Base-by-base conservation (phyloP, 2,888 invertebrate genomes). In the Xanthorhoe spadicearia region DNA sequence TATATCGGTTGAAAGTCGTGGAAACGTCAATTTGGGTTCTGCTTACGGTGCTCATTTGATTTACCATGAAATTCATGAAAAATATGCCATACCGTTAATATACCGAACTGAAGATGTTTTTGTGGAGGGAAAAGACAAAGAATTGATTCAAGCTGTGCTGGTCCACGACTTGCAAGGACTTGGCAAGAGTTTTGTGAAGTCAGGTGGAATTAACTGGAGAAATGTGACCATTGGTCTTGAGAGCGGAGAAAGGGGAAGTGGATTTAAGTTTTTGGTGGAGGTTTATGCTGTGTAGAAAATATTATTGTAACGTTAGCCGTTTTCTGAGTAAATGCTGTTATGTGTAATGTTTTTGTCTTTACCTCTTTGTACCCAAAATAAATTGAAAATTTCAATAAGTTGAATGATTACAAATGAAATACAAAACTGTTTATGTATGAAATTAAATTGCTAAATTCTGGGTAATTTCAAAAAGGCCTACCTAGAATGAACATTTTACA, bases 191-290 rank as follows among this genome's bases (percentile, higher is more conserved):
- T 76, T 73, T 8, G 73, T 82, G n/a, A 73, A 65, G 4, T 9
- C 65, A 2, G 83, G 83, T 0, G 83, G 83, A 0, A n/a, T 83
- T 7, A 80, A 80, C 0, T 35, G 55, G 3, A 66, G 55, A 2
- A 74, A 71, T 17, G 80, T 82, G 1, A 76, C 77, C 0, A 75
- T 84, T 2, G 74, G 74, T 46, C 66, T 84, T 15, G 64, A 77
- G 38, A 72, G 79, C 52, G 64, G 63, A 18, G n/a, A n/a, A 2
- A 70, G 65, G 1, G 77, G 79, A 1, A 28, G 63, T 1, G 81
- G 83, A 0, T 83, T 77, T 23, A 79, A 79, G 48, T 82, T 78
- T 19, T n/a, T 80, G 5, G 70, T 83, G 0, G 68, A 81, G 50
- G 78, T 83, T 4, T 82, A 76, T 61, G 81, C 77, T 46, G 18